Percentiles rank a stretch among this genome's conserved stretches.
Conservation (phyloP, 2,797 vertebrate species). For the Sebastes cheni region DNA sequence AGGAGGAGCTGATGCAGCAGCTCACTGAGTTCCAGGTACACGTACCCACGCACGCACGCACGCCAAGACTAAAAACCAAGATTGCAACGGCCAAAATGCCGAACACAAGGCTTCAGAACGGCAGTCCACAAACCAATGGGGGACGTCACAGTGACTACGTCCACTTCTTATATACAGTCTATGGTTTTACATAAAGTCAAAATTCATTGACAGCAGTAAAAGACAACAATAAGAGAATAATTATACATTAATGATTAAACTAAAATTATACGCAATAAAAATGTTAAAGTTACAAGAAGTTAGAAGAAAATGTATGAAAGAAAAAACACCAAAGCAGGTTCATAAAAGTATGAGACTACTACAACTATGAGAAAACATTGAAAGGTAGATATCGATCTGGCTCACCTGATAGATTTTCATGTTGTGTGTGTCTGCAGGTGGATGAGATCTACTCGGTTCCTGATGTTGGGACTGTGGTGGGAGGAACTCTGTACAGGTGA, state of each 20-base stretch:
- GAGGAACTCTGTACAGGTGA: slow-evolving; percentile 96
- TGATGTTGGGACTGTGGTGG: slow-evolving; percentile 96
- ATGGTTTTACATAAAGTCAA: no score
- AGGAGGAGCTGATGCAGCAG: slow-evolving; percentile 98
- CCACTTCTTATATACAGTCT: no score
- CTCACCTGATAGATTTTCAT: no score
- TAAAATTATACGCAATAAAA: no score
- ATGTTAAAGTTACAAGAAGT: no score
- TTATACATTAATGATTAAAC: no score
- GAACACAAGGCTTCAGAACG: accelerated
- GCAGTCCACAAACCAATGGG: no score
- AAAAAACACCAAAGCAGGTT: not conserved
- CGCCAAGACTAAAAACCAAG: not conserved
- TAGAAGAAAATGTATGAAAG: no score
- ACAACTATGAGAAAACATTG: not conserved
- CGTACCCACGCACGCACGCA: slow-evolving; percentile 13
- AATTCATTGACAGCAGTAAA: no score
- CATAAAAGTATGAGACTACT: not conserved
- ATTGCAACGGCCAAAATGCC: accelerated
- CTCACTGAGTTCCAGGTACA: slow-evolving; percentile 95
- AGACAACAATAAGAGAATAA: no score
- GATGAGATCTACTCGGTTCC: slow-evolving; percentile 98
- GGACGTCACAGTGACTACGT: no score
- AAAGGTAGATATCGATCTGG: not conserved
- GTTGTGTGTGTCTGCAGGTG: slow-evolving; percentile 81